These are phyloP conservation scores for Dendrocopos noguchii DNA, from an alignment of 2,113 vertebrate genomes.

Conservation along the genomic window DNA sequence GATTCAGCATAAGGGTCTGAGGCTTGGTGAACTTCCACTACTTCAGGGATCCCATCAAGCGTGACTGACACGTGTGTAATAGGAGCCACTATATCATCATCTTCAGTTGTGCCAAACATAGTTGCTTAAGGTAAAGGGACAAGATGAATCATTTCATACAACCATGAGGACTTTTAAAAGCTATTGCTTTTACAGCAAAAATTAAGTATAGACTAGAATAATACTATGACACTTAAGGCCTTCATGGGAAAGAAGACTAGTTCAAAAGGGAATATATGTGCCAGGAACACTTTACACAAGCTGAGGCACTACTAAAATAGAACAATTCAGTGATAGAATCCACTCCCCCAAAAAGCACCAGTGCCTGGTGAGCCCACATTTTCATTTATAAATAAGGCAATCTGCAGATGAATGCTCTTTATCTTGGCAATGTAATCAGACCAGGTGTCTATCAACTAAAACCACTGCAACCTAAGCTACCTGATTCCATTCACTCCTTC, in stretches of 20 bases:
- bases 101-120: constrained; percentile 82
- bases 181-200: background rate
- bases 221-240: background rate
- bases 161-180: background rate
- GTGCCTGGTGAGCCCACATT: background rate
- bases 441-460: background rate
- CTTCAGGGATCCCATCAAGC: constrained; percentile 85
- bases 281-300: background rate
- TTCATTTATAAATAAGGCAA: background rate
- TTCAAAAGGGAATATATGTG: background rate
- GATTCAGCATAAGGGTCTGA: constrained; percentile 74
- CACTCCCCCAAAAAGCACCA: background rate
- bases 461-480: background rate
- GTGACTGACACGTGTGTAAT: constrained; percentile 89
- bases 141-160: background rate
- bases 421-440: background rate
- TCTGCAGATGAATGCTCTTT: background rate
- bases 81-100: constrained; percentile 84
- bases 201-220: background rate
- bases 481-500: background rate
- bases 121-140: constrained; percentile 70
- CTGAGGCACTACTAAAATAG: background rate
- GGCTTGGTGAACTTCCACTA: constrained; percentile 80
- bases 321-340: background rate
- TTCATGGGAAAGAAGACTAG: background rate